Base-by-base conservation (phyloP, 2,888 invertebrate genomes). In the Mythimna loreyi region DNA sequence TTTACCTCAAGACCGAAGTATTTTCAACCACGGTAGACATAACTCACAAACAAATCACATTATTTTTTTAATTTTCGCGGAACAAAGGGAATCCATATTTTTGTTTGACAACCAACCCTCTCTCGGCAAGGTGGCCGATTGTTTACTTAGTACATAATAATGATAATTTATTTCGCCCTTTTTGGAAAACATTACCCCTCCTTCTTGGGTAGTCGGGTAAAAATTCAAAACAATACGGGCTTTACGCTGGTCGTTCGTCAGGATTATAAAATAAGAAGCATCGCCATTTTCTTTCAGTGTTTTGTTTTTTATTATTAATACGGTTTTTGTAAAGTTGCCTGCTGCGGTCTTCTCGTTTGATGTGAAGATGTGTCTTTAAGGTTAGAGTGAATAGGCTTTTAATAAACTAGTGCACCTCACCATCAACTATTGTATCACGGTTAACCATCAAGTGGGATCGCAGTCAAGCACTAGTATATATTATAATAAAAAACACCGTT, bases 101-200 rank as follows among this genome's bases (percentile, higher is more conserved):
- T 72, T 62, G 68, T 81, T 78, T 75, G 73, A 78, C 75, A 53
- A 11, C 56, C 78, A 83, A 83, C 83, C 83, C 82, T 78, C 72
- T 80, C 43, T 9, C 47, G 13, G 1, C 21, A 59, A n/a, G 21
- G 74, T 47, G 30, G 57, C 7, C 86, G 85, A 89, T 89, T 88
- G 87, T 87, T 85, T 84, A 77, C 75, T 83, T 80, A 83, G 83
- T 84, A 85, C 81, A 80, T 84, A 67, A 74, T 86, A 88, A 89
- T 86, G 84, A 87, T 88, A 89, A 89, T 90, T 89, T 87, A 88
- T 90, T 85, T 87, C 70, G 80, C 47, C 60, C 49, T 72, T 78
- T 66, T 74, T 75, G 76, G 86, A 85, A 28, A 28, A 52, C 50
- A 52, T 28, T 52, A 52, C 50, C 19, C 0, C 8, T 3, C 3